Evolutionary conservation across 2,113 vertebrate species (phyloP), one percentile per base, ranked within the genome.

Genomic region (Alces alces): DNA sequence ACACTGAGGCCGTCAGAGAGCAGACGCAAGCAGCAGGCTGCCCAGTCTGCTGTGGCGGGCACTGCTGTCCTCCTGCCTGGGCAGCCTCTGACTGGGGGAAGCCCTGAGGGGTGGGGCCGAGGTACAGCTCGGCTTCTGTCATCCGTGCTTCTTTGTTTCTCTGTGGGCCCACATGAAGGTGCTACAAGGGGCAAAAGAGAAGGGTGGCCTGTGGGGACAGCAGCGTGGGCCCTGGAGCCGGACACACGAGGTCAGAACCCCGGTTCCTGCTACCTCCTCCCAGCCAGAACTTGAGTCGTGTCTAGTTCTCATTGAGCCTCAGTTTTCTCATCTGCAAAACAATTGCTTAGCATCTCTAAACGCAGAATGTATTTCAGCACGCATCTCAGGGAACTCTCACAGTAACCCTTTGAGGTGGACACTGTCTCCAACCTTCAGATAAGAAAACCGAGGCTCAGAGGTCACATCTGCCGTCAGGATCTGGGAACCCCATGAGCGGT

Each of bases 31-130:
- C 17, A 30, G 25, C 11, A 52, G 55, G 27, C 25, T 7, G 14
- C 1, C 52, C 8, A 2, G 5, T 47, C 47, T 80, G 14, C 23
- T 0, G 3, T 10, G 1, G 43, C 54, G 25, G 23, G 2, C 33
- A 45, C 60, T 15, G 17, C 7, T 39, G 28, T 30, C 39, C 45
- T 76, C 55, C 5, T 1, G 54, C 57, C 30, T 11, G 1, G 7
- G 27, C 50, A 57, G 11, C 58, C 66, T 91, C 21, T 12, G 3
- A 8, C 27, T 3, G 4, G 25, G 92, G 33, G 10, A 7, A 50
- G 43, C 45, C 45, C 52, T 14, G 47, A 33, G 11, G 52, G 30
- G 52, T 25, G 10, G 28, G 64, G 43, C 13, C 33, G 5, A 23
- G 12, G 33, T 33, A 2, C 4, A 12, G 70, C 1, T 60, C 21